Percentiles rank a stretch among this genome's conserved stretches.
phyloP scores from a whole-genome alignment of 2,888 invertebrate species.

The Napeogenes inachia region DNA sequence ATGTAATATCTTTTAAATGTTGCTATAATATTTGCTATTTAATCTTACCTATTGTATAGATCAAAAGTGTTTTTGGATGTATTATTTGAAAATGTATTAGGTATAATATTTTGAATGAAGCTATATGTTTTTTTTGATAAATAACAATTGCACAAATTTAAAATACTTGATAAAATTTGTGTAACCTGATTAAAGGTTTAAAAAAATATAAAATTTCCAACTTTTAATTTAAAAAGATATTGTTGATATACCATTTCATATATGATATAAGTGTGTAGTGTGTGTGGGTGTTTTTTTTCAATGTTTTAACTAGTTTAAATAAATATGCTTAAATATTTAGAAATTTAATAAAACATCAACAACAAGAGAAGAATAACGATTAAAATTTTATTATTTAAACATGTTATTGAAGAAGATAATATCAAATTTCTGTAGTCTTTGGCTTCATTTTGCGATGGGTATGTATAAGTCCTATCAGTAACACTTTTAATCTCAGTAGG shows the following conservation, averaged over 20 bases:
- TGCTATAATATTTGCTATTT: constrained; percentile 8
- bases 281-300: too few species aligned
- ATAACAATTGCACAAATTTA: constrained; percentile 8
- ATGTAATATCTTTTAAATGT: constrained; percentile 5
- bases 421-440: constrained; percentile 72
- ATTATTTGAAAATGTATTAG: constrained; percentile 3
- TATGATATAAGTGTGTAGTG: too few species aligned
- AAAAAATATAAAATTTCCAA: too few species aligned
- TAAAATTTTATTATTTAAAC: constrained; percentile 7
- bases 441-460: constrained; percentile 78
- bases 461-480: constrained; percentile 74
- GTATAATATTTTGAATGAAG: constrained; percentile 1
- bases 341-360: constrained; percentile 8
- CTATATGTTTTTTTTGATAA: background rate
- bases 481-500: constrained; percentile 79
- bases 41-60: constrained; percentile 5
- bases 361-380: constrained; percentile 9
- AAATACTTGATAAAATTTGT: constrained; percentile 5
- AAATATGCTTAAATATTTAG: background rate
- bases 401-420: constrained; percentile 44
- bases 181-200: background rate
- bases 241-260: too few species aligned
- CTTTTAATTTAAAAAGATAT: too few species aligned
- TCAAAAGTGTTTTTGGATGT: background rate
- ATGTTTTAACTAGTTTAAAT: background rate